A percentile compares a stretch with the other conserved stretches of the same genome.
phyloP scores from a whole-genome alignment of 2,888 invertebrate species.

The Caenorhabditis parvicauda region DNA sequence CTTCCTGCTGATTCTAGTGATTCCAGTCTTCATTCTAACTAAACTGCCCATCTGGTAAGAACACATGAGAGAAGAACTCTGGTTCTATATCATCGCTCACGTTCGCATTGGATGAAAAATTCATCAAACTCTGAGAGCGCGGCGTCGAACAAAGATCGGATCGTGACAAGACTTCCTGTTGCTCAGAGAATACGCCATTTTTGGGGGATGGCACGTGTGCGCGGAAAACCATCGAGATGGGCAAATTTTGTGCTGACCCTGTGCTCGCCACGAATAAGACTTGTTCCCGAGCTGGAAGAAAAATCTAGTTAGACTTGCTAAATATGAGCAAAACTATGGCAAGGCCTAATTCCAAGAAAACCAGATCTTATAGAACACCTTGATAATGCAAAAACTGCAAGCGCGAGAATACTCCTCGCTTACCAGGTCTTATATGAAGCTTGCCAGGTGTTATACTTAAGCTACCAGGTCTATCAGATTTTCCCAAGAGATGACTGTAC shows the following conservation, averaged over 20 bases:
- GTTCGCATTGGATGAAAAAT: neutral
- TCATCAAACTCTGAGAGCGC: neutral
- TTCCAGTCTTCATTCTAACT: slow-evolving; percentile 26
- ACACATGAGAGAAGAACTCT: neutral
- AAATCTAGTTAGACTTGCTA: too few species aligned
- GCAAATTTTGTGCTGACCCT: too few species aligned
- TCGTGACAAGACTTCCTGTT: neutral
- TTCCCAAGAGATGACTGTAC: neutral
- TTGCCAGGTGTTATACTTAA: neutral
- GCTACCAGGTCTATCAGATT: neutral
- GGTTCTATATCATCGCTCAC: neutral
- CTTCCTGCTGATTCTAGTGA: slow-evolving; percentile 20
- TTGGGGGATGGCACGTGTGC: too few species aligned
- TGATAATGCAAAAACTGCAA: too few species aligned
- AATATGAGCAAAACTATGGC: neutral
- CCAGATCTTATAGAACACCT: too few species aligned
- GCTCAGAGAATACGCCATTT: too few species aligned
- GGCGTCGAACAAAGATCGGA: neutral
- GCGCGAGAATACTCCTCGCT: too few species aligned
- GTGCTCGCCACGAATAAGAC: too few species aligned
- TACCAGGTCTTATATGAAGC: neutral
- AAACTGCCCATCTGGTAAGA: slow-evolving; percentile 28
- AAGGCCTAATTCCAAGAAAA: neutral
- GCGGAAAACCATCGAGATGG: slow-evolving; percentile 7
- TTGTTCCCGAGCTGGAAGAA: too few species aligned